These are phyloP conservation scores for Microctenopoma stevenorrisi DNA, from an alignment of 2,797 vertebrate species.

Conservation along the genomic window DNA sequence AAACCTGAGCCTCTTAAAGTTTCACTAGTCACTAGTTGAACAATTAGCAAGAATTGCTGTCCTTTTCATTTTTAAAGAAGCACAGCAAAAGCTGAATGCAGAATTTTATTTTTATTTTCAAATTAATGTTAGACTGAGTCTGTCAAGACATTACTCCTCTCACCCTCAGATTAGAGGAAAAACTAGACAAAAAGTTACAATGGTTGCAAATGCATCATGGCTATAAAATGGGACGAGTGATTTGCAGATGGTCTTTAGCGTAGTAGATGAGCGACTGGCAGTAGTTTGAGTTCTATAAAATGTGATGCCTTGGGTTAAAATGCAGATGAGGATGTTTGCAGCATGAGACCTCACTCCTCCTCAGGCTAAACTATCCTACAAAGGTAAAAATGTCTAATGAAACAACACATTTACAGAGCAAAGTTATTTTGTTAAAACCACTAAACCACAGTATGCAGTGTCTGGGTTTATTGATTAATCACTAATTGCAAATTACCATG, in stretches of 20 bases:
- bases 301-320: conserved; percentile 18
- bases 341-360: neutral
- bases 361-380: neutral
- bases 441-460: neutral
- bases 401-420: neutral
- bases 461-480: conserved; percentile 1
- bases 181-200: neutral
- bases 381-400: neutral
- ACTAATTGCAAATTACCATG: neutral
- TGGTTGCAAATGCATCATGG: neutral
- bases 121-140: neutral
- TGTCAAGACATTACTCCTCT: neutral
- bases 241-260: conserved; percentile 1
- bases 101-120: neutral
- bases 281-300: neutral
- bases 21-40: too few relatives aligned
- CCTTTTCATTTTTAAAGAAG: neutral
- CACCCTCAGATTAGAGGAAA: neutral
- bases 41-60: neutral
- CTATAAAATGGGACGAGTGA: neutral
- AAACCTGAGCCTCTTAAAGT: neutral
- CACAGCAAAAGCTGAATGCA: too few relatives aligned
- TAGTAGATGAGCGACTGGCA: neutral
- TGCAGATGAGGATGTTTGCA: conserved; percentile 9
- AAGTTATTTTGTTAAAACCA: neutral